Base-by-base conservation (phyloP, 2,113 vertebrate genomes). In the Gorsachius goisagi region DNA sequence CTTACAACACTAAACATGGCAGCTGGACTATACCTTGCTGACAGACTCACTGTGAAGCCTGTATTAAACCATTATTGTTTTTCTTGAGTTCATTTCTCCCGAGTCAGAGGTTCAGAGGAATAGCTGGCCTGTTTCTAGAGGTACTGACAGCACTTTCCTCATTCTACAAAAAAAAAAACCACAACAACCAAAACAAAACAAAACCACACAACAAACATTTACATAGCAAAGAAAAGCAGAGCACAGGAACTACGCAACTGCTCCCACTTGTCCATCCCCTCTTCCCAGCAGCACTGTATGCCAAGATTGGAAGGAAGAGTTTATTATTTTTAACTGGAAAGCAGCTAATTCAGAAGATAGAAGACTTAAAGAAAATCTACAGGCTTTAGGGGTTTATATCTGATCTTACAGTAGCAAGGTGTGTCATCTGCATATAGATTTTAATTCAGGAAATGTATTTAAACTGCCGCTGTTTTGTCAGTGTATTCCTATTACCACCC, bases 401-500 rank as follows among this genome's bases (percentile, higher is more conserved):
- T 49, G 27, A 56, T 30, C 24, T 56, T 8, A 37, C 7, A 76
- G 39, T 0, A 93, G 26, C 15, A 71, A 90, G 24, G 60, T 11
- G 23, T 9, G 12, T 23, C 45, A 78, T 10, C 63, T 17, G 35
- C 5, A 21, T 6, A 24, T 0, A 33, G 63, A 50, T 81, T 62
- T 89, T 21, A 59, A 68, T 26, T 44, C 66, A 78, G 74, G 32
- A 59, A 63, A 28, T 6, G 3, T 13, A 44, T 78, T 77, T 53
- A 60, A 60, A 60, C 28, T 9, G 16, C 10, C 58, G 22, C 12
- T 15, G 5, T 4, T 20, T 5, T 1, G 21, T 13, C 26, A 8
- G 41, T 18, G 45, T 3, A 4, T 22, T 49, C 5, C 0, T 2
- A 20, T 45, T n/a, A 17, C 41, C 19, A 49, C n/a, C 49, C 33